Evolutionary conservation across 1,140 invertebrate species (phyloP).

Genomic region (Homalodisca vitripennis): DNA sequence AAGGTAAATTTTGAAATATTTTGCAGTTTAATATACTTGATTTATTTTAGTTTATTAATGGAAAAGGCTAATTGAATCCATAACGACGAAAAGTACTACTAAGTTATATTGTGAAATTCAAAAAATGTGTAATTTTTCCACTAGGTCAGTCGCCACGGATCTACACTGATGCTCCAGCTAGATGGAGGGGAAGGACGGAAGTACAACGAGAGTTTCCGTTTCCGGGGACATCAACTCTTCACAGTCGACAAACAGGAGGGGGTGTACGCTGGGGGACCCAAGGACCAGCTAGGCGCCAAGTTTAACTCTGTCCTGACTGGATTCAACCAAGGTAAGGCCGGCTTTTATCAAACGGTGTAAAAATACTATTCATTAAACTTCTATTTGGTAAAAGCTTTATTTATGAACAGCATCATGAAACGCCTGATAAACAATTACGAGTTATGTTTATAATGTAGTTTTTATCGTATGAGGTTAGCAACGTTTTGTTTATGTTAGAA

Average conservation of each 20-base stretch:
- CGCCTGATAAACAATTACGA: background rate
- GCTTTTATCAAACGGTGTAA: no score
- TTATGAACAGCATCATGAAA: slow-evolving; percentile 53
- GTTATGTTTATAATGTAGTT: slow-evolving; percentile 1
- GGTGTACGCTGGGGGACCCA: slow-evolving; percentile 63
- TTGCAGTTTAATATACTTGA: background rate
- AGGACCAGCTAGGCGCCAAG: no score
- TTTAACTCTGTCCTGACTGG: no score
- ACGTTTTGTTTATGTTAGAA: background rate
- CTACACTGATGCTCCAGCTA: slow-evolving; percentile 60
- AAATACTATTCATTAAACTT: no score
- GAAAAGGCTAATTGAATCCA: background rate
- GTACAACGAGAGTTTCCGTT: slow-evolving; percentile 64
- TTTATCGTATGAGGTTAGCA: no score
- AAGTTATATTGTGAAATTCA: no score
- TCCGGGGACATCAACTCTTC: slow-evolving; percentile 61
- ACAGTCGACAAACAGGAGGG: slow-evolving; percentile 63
- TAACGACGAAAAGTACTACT: no score
- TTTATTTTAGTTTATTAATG: background rate
- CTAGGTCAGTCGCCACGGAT: slow-evolving; percentile 65
- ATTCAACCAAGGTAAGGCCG: no score
- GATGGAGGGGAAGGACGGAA: slow-evolving; percentile 70
- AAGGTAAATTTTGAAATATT: no score
- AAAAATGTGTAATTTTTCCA: no score
- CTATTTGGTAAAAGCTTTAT: slow-evolving; percentile 63